Base-by-base conservation (phyloP, 2,113 vertebrate genomes). In the Leptobrachium ailaonicum region DNA sequence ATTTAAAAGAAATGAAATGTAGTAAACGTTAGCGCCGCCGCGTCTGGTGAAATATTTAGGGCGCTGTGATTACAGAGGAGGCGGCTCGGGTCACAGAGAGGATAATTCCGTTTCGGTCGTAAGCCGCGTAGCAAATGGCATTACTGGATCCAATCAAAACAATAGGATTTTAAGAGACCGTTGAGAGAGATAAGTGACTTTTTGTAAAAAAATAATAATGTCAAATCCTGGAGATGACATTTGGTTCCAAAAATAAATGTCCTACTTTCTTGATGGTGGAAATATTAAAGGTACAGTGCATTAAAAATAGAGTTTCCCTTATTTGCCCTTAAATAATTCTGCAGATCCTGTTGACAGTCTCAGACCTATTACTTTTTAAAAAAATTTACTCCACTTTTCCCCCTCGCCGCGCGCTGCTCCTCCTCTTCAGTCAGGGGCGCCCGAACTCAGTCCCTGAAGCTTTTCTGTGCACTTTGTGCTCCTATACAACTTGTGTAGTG, bases 211-310 rank as follows among this genome's bases (percentile, higher is more conserved):
- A 1, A 68, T 41, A 10, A 6, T 41, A 10, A 14, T 68, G 42
- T 40, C 20, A 32, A 32, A 32, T 40, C 66, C 42, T 68, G 12
- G 13, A 68, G 64, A 41, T 43, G 66, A 14, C 14, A 43, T 68
- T 42, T 68, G 14, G 3, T 44, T 68, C 66, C 42, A 40, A 68
- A 68, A 68, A 68, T 68, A 68, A 43, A 68, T 68, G 66, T 11
- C 66, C 66, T 68, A 68, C 66, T 68, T 68, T 68, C n/a, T 41
- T 66, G 6, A 41, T 66, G 4, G 6, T 66, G 13, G 58, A 40
- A 66, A 41, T 66, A 66, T 9, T 32, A 50, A 50, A 50, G 8
- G 8, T 5, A 50, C 47, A 50, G 8, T 50, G 47, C 47, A 50
- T 50, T 5, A 32, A 32, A 32, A 32, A 32, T 32, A 32, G 20